phyloP scores from a whole-genome alignment of 2,888 invertebrate genomes.

The Polia nebulosa region DNA sequence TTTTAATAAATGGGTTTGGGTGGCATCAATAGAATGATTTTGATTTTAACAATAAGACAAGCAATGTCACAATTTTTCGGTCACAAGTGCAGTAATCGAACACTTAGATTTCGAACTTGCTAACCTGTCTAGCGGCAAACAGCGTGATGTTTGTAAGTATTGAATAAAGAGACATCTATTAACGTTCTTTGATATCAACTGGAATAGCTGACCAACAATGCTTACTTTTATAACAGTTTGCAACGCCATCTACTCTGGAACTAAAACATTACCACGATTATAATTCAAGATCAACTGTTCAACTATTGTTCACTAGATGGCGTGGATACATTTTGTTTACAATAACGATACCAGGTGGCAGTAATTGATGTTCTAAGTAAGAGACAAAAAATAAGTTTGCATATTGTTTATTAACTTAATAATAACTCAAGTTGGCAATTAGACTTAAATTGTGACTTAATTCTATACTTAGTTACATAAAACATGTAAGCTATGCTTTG shows the following conservation, averaged over 20 bases:
- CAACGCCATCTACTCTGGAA: too few species aligned
- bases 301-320: constrained; percentile 14
- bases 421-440: background rate
- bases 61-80: background rate
- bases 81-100: background rate
- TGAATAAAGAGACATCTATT: constrained; percentile 37
- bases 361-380: background rate
- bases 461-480: background rate
- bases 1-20: constrained; percentile 64
- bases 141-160: background rate
- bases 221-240: background rate
- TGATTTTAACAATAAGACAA: constrained; percentile 20
- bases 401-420: background rate
- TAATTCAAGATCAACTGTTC: background rate
- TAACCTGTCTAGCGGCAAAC: background rate
- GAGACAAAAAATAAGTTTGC: background rate
- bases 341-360: constrained; percentile 24
- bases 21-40: constrained; percentile 48
- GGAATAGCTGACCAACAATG: background rate
- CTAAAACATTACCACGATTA: too few species aligned
- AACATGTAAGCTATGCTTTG: constrained; percentile 19
- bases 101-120: background rate
- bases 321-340: constrained; percentile 7
- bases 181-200: background rate
- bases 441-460: background rate